Evolutionary conservation across 2,888 invertebrate genomes (phyloP), one percentile per base, ranked within the genome.

Genomic region (Scaptomyza caliginosa): DNA sequence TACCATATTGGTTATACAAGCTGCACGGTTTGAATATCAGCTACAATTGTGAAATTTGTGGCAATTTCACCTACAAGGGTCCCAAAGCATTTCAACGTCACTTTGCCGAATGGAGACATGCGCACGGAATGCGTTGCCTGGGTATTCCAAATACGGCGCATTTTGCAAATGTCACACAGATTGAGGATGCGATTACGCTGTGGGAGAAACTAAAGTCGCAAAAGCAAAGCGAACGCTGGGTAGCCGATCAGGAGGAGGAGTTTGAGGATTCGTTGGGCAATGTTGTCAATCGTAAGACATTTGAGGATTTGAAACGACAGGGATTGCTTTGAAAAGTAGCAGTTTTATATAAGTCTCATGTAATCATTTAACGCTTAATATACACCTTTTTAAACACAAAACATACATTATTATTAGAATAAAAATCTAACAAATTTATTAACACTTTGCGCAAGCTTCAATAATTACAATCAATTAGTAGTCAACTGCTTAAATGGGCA

Each of bases 141-240:
- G 99, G 99, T 5, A 99, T 99, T 79, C 99, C 99, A 0, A 99
- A 99, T 91, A 99, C 99, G 0, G 99, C 99, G 0, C 99, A 99
- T 92, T 99, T 99, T 92, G 99, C 99, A 0, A 99, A 99, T 91
- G 99, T 99, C 32, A 99, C 99, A 0, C 97, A 98, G 90, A 99
- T 99, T 82, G 99, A 99, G 91, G 99, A 99, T 91, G 99, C 99
- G 0, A 93, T 99, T 46, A 97, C 98, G 34, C 92, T 99, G 68
- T 99, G 99, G 99, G 98, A 99, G 89, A 99, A 99, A 92, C 93
- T 99, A 13, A 99, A 99, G 91, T 94, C 95, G 7, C 97, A 97
- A 88, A 99, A 99, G 89, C 98, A 98, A 89, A 94, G 95, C 45
- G 99, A 99, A 92, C 94, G 99, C 68, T 99, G 98, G 96, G 97